Percentiles rank a stretch among this genome's conserved stretches.
phyloP scores from a whole-genome alignment of 2,113 vertebrate species.

The Cheirogaleus medius region DNA sequence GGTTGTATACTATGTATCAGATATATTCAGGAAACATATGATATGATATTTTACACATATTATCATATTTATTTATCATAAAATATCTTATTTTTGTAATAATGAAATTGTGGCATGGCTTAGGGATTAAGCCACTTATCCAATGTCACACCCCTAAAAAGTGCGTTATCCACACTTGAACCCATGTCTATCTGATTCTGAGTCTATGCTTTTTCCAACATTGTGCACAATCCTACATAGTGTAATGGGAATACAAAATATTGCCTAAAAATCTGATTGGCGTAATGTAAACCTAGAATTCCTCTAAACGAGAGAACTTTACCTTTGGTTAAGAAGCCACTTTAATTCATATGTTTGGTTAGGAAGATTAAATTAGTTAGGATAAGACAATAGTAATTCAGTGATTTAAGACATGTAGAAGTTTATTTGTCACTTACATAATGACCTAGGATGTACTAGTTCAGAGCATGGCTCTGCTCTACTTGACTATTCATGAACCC shows the following conservation, averaged over 20 bases:
- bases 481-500: neutral
- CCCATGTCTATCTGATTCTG: neutral
- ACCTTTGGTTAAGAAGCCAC: neutral
- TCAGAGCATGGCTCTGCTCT: neutral
- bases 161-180: neutral
- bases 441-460: neutral
- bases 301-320: neutral
- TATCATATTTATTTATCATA: neutral
- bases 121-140: neutral
- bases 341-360: neutral
- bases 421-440: neutral
- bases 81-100: neutral
- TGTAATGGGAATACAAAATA: neutral
- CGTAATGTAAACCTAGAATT: neutral
- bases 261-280: neutral
- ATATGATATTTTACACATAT: neutral
- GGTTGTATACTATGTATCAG: neutral
- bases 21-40: neutral
- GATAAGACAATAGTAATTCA: neutral
- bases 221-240: neutral
- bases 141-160: neutral
- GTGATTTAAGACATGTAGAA: neutral
- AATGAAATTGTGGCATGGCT: neutral
- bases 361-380: neutral
- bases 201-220: neutral